Conservation (phyloP, 1,140 invertebrate species). For the Euwallacea similis region DNA sequence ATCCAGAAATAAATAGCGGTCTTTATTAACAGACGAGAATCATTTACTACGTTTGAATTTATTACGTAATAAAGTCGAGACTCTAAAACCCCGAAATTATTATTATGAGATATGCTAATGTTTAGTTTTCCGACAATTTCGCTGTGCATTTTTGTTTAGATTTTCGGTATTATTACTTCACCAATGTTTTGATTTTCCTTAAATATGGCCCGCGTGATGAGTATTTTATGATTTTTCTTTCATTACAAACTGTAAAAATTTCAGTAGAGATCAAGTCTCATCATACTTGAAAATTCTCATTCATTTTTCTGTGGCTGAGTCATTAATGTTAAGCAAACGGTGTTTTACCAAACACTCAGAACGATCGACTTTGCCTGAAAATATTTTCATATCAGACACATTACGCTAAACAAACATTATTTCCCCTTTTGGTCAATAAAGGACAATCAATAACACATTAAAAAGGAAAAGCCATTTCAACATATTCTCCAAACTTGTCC, state of each 20-base stretch:
- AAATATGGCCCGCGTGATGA: too few species aligned
- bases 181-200: background rate
- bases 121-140: constrained; percentile 9
- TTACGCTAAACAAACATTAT: constrained; percentile 29
- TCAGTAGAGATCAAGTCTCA: too few species aligned
- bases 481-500: constrained; percentile 20
- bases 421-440: constrained; percentile 18
- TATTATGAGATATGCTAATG: constrained; percentile 20
- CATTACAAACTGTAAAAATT: too few species aligned
- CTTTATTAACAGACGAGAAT: constrained; percentile 21
- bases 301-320: too few species aligned
- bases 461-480: constrained; percentile 9
- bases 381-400: constrained; percentile 15
- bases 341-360: too few species aligned
- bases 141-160: constrained; percentile 3
- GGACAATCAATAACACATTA: constrained; percentile 28
- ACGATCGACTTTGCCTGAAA: background rate
- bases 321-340: too few species aligned
- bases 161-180: background rate
- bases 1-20: constrained; percentile 24
- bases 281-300: too few species aligned
- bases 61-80: constrained; percentile 26
- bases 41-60: constrained; percentile 28
- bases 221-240: too few species aligned
- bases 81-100: constrained; percentile 21